A percentile compares a stretch with the other conserved stretches of the same genome.
Evolutionary conservation across 2,797 vertebrate genomes (phyloP).

Genomic region (Pseudotriccus pelzelni): DNA sequence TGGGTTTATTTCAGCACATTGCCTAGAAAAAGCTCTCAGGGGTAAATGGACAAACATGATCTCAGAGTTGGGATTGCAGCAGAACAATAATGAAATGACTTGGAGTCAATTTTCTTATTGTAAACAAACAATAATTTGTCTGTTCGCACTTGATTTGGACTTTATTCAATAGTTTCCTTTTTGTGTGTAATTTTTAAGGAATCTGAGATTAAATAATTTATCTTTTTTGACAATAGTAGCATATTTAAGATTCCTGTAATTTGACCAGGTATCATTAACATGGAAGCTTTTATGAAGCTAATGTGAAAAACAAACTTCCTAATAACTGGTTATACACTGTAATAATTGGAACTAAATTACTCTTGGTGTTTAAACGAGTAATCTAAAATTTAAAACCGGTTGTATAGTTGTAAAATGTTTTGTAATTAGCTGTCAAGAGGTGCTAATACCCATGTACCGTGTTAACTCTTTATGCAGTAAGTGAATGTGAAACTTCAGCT

Average conservation of each 20-base stretch:
- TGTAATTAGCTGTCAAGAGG: background rate
- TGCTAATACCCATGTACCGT: conserved; percentile 21
- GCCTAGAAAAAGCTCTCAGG: background rate
- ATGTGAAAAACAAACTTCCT: background rate
- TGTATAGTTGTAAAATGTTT: background rate
- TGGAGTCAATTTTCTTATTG: background rate
- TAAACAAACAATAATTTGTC: background rate
- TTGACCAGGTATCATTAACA: background rate
- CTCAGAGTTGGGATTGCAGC: background rate
- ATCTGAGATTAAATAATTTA: background rate
- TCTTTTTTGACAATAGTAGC: background rate
- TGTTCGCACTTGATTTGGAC: background rate
- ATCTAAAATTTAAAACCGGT: background rate
- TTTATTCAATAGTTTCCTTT: background rate
- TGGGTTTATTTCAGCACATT: background rate
- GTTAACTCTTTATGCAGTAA: conserved; percentile 79
- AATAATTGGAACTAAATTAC: background rate
- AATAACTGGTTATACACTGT: background rate
- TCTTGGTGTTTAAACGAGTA: background rate
- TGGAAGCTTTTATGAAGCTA: background rate
- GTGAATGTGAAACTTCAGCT: conserved; percentile 93
- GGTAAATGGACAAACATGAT: background rate
- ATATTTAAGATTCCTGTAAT: background rate
- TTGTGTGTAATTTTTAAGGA: background rate
- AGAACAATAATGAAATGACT: background rate